A percentile compares a stretch with the other conserved stretches of the same genome.
Conservation (phyloP, 2,113 vertebrate genomes). For the Callionymus lyra region DNA sequence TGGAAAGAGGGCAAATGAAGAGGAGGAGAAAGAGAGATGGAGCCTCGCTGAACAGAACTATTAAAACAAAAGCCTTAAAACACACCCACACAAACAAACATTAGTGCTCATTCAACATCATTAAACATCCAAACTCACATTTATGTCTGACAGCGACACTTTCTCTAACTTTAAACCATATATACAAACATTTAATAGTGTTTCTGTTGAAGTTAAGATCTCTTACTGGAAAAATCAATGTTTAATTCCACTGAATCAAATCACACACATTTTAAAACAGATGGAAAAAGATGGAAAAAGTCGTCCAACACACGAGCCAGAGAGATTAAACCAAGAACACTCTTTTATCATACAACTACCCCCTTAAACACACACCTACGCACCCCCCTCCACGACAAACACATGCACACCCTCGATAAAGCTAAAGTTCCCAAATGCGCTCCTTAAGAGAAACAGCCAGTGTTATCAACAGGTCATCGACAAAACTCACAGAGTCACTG, state of each 20-base stretch:
- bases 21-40: not conserved
- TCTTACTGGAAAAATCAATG: too few relatives aligned
- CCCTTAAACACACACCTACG: constrained; percentile 4
- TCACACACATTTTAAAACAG: not conserved
- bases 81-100: constrained; percentile 8
- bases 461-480: constrained; percentile 45
- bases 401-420: constrained; percentile 2
- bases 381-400: constrained; percentile 9
- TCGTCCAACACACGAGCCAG: too few relatives aligned
- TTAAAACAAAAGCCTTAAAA: not conserved
- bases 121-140: too few relatives aligned
- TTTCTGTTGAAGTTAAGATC: too few relatives aligned
- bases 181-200: too few relatives aligned
- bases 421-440: constrained; percentile 2
- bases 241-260: constrained; percentile 15
- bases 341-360: constrained; percentile 11
- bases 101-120: constrained; percentile 9
- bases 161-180: too few relatives aligned
- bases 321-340: constrained; percentile 25
- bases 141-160: too few relatives aligned
- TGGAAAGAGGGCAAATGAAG: not conserved
- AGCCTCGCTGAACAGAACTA: not conserved
- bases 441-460: constrained; percentile 5
- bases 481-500: constrained; percentile 59
- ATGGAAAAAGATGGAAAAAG: too few relatives aligned